Evolutionary conservation across 2,797 vertebrate genomes (phyloP).

Genomic region (Bradypodion ventrale): DNA sequence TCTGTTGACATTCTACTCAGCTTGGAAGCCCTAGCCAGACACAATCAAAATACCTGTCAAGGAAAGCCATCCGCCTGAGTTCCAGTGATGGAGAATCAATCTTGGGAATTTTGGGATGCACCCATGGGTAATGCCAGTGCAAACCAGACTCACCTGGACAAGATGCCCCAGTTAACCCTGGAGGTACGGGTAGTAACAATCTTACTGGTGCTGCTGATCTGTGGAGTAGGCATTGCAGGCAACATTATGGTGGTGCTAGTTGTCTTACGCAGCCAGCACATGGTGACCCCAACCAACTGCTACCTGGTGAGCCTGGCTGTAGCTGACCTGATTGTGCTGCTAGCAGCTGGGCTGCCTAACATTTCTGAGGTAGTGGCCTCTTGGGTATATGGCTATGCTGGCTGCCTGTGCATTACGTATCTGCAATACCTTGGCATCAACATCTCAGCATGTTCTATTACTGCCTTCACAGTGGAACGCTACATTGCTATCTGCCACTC

Average conservation of each 20-base stretch:
- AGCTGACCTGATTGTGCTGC: conserved; percentile 86
- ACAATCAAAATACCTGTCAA: neutral
- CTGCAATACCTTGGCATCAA: conserved; percentile 91
- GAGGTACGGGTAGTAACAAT: conserved; percentile 85
- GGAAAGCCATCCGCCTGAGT: neutral
- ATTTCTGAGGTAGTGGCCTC: conserved; percentile 83
- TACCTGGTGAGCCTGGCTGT: conserved; percentile 89
- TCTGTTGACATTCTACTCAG: conserved; percentile 2
- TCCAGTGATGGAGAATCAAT: conserved; percentile 64
- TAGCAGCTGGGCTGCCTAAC: conserved; percentile 86
- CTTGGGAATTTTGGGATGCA: conserved; percentile 38
- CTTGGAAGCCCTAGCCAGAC: neutral
- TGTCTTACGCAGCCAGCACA: conserved; percentile 85
- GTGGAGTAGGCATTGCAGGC: conserved; percentile 84
- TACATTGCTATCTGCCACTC: conserved; percentile 90
- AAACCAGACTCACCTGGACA: conserved; percentile 61
- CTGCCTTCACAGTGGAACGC: conserved; percentile 86
- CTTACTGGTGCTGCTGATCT: conserved; percentile 82
- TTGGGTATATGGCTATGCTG: conserved; percentile 87
- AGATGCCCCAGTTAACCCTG: conserved; percentile 79
- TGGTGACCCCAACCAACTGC: conserved; percentile 91
- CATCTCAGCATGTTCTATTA: conserved; percentile 87
- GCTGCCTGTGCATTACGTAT: conserved; percentile 90
- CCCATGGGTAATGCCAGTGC: conserved; percentile 13
- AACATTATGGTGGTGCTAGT: conserved; percentile 88